Percentiles rank a stretch among this genome's conserved stretches.
Evolutionary conservation across 37 sponge, comb jelly and placozoan genomes (phyloP).

Genomic region (Amphimedon queenslandica): DNA sequence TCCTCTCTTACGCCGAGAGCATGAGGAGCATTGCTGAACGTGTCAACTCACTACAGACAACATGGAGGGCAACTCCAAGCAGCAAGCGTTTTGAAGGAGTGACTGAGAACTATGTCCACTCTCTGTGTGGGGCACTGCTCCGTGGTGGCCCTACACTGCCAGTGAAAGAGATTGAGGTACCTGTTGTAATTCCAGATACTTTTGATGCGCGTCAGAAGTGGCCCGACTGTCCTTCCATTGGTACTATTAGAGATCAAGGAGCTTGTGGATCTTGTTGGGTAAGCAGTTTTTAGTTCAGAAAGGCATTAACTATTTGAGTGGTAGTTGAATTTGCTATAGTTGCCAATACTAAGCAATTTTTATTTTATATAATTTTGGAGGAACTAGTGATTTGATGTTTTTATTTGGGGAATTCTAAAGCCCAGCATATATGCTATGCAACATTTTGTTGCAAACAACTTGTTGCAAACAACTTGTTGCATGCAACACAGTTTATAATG

Average conservation of each 20-base stretch:
- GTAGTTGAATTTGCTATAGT: too few species aligned
- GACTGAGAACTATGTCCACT: slow-evolving; percentile 17
- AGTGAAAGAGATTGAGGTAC: slow-evolving; percentile 34
- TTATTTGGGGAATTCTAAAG: too few species aligned
- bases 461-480: too few species aligned
- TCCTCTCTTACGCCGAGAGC: not conserved
- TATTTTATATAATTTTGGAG: too few species aligned
- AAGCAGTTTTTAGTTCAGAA: too few species aligned
- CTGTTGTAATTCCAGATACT: slow-evolving; percentile 64
- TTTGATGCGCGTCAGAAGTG: slow-evolving; percentile 95
- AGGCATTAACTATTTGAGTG: too few species aligned
- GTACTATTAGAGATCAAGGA: slow-evolving; percentile 86
- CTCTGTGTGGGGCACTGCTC: slow-evolving; percentile 45
- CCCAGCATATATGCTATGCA: too few species aligned
- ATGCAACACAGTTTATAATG: too few species aligned
- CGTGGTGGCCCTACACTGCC: slow-evolving; percentile 25
- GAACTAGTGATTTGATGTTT: too few species aligned
- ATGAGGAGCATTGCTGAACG: not conserved
- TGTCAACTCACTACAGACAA: slow-evolving; percentile 34
- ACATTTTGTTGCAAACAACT: too few species aligned
- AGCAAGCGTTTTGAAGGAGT: slow-evolving; percentile 42
- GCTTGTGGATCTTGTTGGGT: slow-evolving; percentile 99
- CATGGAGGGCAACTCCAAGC: slow-evolving; percentile 78
- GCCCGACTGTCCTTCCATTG: slow-evolving; percentile 84
- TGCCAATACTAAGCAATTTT: too few species aligned